Percentiles rank a stretch among this genome's conserved stretches.
Conservation (phyloP, 2,113 vertebrate species). For the Pseudopodoces humilis region DNA sequence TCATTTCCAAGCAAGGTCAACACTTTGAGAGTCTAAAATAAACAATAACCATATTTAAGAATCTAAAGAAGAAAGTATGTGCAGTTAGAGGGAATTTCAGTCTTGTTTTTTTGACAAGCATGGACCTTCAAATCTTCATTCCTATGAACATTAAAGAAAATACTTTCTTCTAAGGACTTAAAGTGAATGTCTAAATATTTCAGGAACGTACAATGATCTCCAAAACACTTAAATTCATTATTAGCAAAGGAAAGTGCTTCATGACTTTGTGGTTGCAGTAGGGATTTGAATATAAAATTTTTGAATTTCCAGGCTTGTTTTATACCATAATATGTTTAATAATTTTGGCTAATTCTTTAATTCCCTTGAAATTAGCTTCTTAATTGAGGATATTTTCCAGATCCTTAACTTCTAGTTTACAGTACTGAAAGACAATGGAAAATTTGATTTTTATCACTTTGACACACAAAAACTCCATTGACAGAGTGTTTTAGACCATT, state of each 20-base stretch:
- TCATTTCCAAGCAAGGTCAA: neutral
- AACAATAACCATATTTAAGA: neutral
- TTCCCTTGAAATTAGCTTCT: slow-evolving; percentile 8
- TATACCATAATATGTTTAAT: neutral
- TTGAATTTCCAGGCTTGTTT: neutral
- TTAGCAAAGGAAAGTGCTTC: neutral
- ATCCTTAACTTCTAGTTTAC: neutral
- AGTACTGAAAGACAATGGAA: neutral
- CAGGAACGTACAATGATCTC: neutral
- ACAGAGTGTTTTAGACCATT: neutral
- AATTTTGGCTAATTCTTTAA: neutral
- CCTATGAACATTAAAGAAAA: neutral
- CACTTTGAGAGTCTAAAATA: neutral
- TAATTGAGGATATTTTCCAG: neutral
- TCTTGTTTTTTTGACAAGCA: neutral
- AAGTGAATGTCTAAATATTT: neutral
- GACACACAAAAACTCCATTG: neutral
- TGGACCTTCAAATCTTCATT: neutral
- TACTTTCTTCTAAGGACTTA: neutral
- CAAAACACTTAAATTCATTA: neutral
- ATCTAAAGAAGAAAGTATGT: neutral
- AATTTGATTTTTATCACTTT: neutral
- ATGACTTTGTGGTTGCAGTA: neutral
- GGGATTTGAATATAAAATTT: neutral
- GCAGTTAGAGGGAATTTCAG: neutral